Evolutionary conservation across 2,113 vertebrate genomes (phyloP), one percentile per base, ranked within the genome.

Genomic region (Sinosuthora webbiana): DNA sequence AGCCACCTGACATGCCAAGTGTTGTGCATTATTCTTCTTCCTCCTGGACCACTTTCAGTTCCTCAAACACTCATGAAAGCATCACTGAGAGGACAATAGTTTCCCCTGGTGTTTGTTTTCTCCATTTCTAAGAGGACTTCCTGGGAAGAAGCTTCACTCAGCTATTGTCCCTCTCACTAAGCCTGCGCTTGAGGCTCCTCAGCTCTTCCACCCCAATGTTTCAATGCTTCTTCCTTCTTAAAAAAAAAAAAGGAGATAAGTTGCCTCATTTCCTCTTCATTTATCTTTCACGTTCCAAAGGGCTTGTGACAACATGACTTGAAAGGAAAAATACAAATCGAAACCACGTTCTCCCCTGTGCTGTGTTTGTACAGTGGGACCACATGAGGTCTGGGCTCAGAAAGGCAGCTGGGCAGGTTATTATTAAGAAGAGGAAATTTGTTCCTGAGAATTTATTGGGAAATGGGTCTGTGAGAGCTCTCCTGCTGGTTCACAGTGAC

Each of bases 231-330:
- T 95, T 95, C 78, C 84, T 90, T 93, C 74, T 90, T 30, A 3
- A 1, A 31, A 47, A 45, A 27, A 56, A 53, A 73, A 56, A 56
- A 24, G 7, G 25, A 69, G 9, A 4, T 35, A 76, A 50, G n/a
- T 47, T 94, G 75, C 45, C 85, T 95, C 52, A 80, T 90, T 96
- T 96, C 94, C 96, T 92, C 75, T 88, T 49, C 71, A 92, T 96
- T 96, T 70, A 90, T 96, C 92, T 94, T 77, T 47, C 85, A 71
- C 0, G 0, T 77, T 94, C 85, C 92, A 83, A 90, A 86, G 52
- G 44, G 24, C 55, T 95, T 55, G 20, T 47, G 76, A 90, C 85
- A 83, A 87, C 75, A 81, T 1, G 6, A 91, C 57, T 91, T 90
- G 74, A 95, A 96, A 95, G 67, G 62, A 71, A 83, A 75, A 84